Base-by-base conservation (phyloP, 2,113 vertebrate species). In the Mus spicilegus region DNA sequence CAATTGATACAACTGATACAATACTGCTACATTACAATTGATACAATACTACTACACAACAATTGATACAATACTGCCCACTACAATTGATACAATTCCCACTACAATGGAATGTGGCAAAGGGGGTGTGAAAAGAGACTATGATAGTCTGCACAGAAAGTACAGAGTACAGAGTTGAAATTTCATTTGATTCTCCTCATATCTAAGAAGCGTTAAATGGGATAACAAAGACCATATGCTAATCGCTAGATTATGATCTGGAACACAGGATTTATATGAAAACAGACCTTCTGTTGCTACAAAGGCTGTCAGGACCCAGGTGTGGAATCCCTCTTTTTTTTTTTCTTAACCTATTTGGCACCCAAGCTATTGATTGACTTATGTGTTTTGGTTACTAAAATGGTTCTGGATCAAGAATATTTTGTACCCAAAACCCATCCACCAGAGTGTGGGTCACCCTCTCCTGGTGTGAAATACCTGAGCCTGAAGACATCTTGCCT, bases 391-490 rank as follows among this genome's bases (percentile, higher is more conserved):
- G 20, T 89, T 46, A 85, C 4, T 28, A 56, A 49, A 49, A 90
- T 24, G 39, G 20, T 19, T 56, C 75, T 42, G 7, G n/a, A 54
- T 72, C 19, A 75, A 87, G 49, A 76, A 75, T 5, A 39, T 51
- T 80, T 70, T 7, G 0, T 13, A 1, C 51, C 8, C 51, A 10
- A 0, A 42, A 22, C n/a, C 20, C 22, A 14, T 17, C 30, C 2
- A 17, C 30, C 46, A 90, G 49, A 20, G 58, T 28, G 36, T 14
- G 24, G 20, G 14, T 33, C 33, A 61, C 4, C 51, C 22, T 67
- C 14, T 12, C 17, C 42, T 28, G 2, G 49, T 49, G 49, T 61
- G 17, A 51, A n/a, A 89, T 81, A 7, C 36, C 42, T 80, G 26
- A 51, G 46, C 26, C 49, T 65, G 39, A 51, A 54, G 19, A 39